Conservation (phyloP, 2,888 invertebrate species). For the Bombylius discolor region DNA sequence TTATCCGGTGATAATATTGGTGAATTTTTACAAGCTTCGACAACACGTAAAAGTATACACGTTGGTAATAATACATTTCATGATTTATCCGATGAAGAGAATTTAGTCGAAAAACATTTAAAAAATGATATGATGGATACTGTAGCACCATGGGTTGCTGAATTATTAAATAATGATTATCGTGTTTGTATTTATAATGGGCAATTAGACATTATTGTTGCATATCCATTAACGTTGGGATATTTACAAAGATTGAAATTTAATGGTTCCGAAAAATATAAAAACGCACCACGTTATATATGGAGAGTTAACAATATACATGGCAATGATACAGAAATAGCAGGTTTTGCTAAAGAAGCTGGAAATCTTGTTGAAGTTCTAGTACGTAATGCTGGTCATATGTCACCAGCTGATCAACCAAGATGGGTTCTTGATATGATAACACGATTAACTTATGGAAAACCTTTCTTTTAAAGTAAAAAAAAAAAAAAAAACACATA, state of each 20-base stretch:
- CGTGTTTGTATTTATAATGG: constrained; percentile 75
- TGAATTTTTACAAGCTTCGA: constrained; percentile 30
- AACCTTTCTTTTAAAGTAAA: constrained; percentile 17
- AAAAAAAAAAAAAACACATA: no score
- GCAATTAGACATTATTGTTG: constrained; percentile 82
- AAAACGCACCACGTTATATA: constrained; percentile 47
- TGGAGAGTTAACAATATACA: constrained; percentile 44
- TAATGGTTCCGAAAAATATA: constrained; percentile 50
- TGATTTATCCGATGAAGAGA: constrained; percentile 28
- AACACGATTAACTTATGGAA: constrained; percentile 48
- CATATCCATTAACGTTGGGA: constrained; percentile 71
- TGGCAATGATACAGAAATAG: constrained; percentile 43
- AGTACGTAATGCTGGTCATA: constrained; percentile 68
- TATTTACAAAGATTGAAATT: constrained; percentile 62
- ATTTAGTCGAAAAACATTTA: constrained; percentile 55
- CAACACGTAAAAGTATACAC: constrained; percentile 61
- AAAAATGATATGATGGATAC: constrained; percentile 69
- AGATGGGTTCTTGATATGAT: constrained; percentile 64
- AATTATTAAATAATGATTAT: constrained; percentile 50
- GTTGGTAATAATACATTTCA: constrained; percentile 69
- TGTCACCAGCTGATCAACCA: constrained; percentile 70
- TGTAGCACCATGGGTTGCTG: constrained; percentile 57
- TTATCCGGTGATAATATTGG: constrained; percentile 43
- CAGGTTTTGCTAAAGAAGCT: constrained; percentile 61
- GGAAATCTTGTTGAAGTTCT: constrained; percentile 60